Percentiles rank a stretch among this genome's conserved stretches.
Evolutionary conservation across 2,888 invertebrate genomes (phyloP).

Genomic region (Mechanitis messenoides): DNA sequence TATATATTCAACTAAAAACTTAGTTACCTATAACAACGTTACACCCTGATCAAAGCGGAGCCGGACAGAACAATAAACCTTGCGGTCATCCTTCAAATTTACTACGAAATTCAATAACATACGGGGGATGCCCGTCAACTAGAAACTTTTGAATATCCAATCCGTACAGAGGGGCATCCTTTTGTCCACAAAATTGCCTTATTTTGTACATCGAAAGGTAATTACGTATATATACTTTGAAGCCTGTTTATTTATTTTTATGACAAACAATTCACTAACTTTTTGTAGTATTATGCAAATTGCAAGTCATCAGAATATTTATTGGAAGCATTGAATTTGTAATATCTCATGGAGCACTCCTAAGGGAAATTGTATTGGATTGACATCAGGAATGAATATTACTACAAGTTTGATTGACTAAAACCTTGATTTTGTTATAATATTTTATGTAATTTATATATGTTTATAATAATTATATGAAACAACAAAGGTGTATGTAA

Average conservation of each 20-base stretch:
- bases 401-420: conserved; percentile 6
- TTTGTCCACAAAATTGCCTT: conserved; percentile 73
- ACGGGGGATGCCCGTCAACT: conserved; percentile 54
- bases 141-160: conserved; percentile 70
- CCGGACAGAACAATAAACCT: conserved; percentile 60
- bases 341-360: conserved; percentile 57
- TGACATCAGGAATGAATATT: conserved; percentile 51
- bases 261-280: conserved; percentile 10
- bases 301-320: conserved; percentile 63
- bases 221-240: conserved; percentile 67
- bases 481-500: no score
- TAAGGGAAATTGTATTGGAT: conserved; percentile 61
- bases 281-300: conserved; percentile 53
- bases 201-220: conserved; percentile 67
- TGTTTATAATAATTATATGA: no score
- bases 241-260: conserved; percentile 36
- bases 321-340: conserved; percentile 65
- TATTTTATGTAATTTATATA: no score
- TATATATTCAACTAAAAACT: no score
- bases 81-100: conserved; percentile 62
- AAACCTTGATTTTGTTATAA: not conserved
- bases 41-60: conserved; percentile 58
- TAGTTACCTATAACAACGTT: conserved; percentile 37
- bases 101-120: conserved; percentile 68
- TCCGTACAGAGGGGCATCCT: conserved; percentile 56